Evolutionary conservation across 2,113 vertebrate species (phyloP).

Genomic region (Microtus oregoni): DNA sequence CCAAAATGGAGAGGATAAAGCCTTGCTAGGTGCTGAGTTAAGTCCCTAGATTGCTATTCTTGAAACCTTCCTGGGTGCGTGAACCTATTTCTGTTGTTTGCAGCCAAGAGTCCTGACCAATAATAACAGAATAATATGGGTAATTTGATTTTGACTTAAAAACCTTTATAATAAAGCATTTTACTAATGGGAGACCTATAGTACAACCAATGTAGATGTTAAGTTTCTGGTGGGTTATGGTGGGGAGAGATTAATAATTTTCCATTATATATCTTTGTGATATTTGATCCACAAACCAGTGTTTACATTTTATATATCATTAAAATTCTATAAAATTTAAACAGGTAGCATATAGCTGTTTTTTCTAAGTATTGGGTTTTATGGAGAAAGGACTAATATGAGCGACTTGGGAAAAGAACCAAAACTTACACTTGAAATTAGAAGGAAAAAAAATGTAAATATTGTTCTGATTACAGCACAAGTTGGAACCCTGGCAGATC

Average conservation of each 20-base stretch:
- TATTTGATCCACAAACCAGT: neutral
- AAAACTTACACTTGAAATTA: conserved; percentile 4
- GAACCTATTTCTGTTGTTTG: conserved; percentile 11
- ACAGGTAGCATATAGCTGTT: neutral
- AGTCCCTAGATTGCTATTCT: neutral
- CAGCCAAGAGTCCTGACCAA: neutral
- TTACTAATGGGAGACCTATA: neutral
- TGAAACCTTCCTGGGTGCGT: neutral
- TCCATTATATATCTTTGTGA: neutral
- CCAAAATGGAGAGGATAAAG: neutral
- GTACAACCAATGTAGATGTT: neutral
- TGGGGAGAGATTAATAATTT: neutral
- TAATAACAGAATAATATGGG: neutral
- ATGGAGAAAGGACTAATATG: neutral
- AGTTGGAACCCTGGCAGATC: too few relatives aligned
- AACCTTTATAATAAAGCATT: neutral
- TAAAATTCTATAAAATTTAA: neutral
- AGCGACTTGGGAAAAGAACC: neutral
- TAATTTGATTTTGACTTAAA: conserved; percentile 1
- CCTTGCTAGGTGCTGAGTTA: neutral
- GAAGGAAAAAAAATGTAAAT: neutral
- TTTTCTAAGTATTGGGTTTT: conserved; percentile 38
- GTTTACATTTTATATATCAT: neutral
- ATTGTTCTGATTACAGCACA: neutral
- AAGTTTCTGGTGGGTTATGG: neutral